Conservation (phyloP, 2,113 vertebrate genomes). For the Sula dactylatra region DNA sequence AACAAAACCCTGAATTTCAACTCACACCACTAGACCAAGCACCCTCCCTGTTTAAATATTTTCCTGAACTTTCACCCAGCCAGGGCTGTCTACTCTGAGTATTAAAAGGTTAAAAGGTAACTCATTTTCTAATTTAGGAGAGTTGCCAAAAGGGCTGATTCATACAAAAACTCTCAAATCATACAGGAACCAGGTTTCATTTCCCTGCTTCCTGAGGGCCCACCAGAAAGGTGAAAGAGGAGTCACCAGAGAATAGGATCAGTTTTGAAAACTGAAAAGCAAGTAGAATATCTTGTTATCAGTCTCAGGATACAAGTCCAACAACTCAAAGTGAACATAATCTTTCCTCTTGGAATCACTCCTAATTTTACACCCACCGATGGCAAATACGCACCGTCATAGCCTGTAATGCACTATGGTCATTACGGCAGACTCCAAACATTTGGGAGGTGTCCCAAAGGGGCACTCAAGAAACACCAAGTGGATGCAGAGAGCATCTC, state of each 20-base stretch:
- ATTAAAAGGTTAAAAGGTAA: slow-evolving; percentile 51
- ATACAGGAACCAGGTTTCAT: slow-evolving; percentile 68
- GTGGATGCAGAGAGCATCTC: neutral
- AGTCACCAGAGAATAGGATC: slow-evolving; percentile 14
- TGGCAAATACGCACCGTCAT: neutral
- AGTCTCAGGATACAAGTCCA: slow-evolving; percentile 7
- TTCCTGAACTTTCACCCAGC: slow-evolving; percentile 36
- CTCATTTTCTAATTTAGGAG: slow-evolving; percentile 46
- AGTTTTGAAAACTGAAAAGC: neutral
- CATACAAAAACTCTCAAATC: slow-evolving; percentile 40
- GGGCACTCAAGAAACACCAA: neutral
- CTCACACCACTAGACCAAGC: neutral
- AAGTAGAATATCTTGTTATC: slow-evolving; percentile 8
- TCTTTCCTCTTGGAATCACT: slow-evolving; percentile 43
- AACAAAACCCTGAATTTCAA: neutral
- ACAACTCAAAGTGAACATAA: neutral
- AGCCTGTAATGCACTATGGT: neutral
- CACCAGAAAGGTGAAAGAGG: slow-evolving; percentile 62
- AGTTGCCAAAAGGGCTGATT: slow-evolving; percentile 51
- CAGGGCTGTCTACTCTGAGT: neutral
- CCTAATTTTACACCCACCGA: slow-evolving; percentile 40
- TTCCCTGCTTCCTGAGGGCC: slow-evolving; percentile 56
- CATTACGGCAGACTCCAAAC: neutral
- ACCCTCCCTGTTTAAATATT: neutral
- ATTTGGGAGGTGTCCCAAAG: neutral